Evolutionary conservation across 2,797 vertebrate genomes (phyloP).

Genomic region (Potorous gilbertii): DNA sequence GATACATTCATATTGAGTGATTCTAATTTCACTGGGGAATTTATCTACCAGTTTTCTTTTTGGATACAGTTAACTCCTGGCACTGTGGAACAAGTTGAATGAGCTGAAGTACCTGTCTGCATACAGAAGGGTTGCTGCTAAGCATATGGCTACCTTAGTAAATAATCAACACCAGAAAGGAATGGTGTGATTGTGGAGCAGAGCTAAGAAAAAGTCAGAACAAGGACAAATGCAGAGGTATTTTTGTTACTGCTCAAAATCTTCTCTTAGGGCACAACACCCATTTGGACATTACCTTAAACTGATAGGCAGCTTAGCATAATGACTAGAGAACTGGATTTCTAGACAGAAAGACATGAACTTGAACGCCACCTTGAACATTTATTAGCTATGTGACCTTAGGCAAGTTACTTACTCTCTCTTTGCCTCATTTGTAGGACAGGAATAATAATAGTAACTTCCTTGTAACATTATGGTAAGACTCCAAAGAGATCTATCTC

Average conservation of each 20-base stretch:
- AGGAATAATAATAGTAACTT: background rate
- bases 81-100: background rate
- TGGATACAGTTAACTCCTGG: conserved; percentile 5
- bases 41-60: background rate
- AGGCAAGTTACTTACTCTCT: background rate
- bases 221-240: background rate
- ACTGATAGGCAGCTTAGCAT: background rate
- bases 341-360: background rate
- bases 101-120: background rate
- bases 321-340: background rate
- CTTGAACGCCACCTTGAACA: background rate
- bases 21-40: background rate
- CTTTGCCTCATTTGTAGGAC: background rate
- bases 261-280: background rate
- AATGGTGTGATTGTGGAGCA: background rate
- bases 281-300: background rate
- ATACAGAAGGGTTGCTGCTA: background rate
- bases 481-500: background rate
- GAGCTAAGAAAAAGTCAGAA: background rate
- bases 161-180: background rate
- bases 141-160: background rate
- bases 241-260: background rate
- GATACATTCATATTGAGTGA: conserved; percentile 39
- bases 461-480: background rate
- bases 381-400: background rate